Percentiles rank a stretch among this genome's conserved stretches.
phyloP scores from a whole-genome alignment of 2,113 vertebrate species.

The Todiramphus saurophagus region DNA sequence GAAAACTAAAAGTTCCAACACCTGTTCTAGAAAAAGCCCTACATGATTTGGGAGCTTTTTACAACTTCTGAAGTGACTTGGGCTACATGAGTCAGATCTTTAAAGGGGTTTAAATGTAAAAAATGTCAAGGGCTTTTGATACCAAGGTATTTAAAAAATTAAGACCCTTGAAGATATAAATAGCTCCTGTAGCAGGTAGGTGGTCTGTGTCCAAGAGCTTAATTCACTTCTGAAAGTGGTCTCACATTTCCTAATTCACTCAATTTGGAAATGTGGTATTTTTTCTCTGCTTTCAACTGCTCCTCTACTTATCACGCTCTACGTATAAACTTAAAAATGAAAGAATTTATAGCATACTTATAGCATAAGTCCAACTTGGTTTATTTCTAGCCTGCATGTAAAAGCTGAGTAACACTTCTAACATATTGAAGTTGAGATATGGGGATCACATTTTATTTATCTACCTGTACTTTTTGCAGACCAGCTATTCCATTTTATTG shows the following conservation, averaged over 20 bases:
- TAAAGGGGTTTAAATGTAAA: neutral
- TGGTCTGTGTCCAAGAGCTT: neutral
- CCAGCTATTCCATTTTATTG: neutral
- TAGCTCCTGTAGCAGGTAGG: neutral
- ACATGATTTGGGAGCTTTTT: neutral
- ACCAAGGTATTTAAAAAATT: neutral
- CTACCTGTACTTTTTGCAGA: slow-evolving; percentile 49
- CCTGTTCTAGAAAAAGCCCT: neutral
- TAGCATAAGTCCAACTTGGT: slow-evolving; percentile 24
- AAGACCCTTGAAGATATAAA: neutral
- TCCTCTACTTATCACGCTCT: neutral
- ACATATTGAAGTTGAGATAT: neutral
- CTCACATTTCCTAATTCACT: neutral
- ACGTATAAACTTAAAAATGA: slow-evolving; percentile 27
- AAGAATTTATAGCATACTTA: slow-evolving; percentile 22
- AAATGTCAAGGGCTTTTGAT: neutral
- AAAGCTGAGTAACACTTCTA: slow-evolving; percentile 25
- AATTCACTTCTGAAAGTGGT: neutral
- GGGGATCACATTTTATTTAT: slow-evolving; percentile 32
- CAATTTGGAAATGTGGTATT: neutral
- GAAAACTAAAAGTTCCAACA: neutral
- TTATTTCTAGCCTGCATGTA: slow-evolving; percentile 16
- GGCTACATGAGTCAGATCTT: neutral
- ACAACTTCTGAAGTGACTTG: neutral
- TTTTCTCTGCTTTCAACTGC: neutral